Evolutionary conservation across 2,113 vertebrate genomes (phyloP), one percentile per base, ranked within the genome.

Genomic region (Brachionichthys hirsutus): DNA sequence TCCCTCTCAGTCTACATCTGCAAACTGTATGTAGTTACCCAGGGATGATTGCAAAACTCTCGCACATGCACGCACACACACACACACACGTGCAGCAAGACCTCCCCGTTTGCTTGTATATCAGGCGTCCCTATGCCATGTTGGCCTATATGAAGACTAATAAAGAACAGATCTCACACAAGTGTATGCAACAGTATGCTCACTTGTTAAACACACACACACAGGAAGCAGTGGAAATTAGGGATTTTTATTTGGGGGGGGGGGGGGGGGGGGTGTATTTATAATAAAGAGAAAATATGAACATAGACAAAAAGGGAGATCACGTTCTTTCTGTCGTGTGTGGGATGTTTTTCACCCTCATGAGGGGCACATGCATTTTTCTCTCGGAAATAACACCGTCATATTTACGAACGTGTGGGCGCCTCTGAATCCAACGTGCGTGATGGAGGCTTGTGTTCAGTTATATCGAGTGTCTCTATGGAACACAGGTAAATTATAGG

Each of bases 1-100:
- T 87, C 83, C 87, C 84, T 85, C 74, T 61, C 46, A 42, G 76
- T 77, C 75, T 69, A 47, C 74, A 82, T 78, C 74, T 79, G 76
- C 70, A 64, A 71, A 62, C 60, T 72, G 61, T 62, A 64, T 69
- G 55, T 20, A 66, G 72, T 63, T 54, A 73, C 35, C 35, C 62
- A 53, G 58, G 38, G 24, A 60, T 50, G 45, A 74, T 47, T 78
- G 56, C 75, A 81, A 66, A 77, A 66, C 46, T 44, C 47, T 19
- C 47, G 61, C 34, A 74, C 22, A 59, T 41, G 56, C 54, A 71
- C 55, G 54, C 55, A 56, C 20, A 58, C 47, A 52, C 18, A 18
- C 24, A 54, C 0, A 9, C 24, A 30, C 24, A 30, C 24, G 20
- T 60, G 56, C 65, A 69, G 34, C 9, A 4, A 62, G 70, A 79